Conservation (phyloP, 2,113 vertebrate species). For the Corythornis madagascariensis region DNA sequence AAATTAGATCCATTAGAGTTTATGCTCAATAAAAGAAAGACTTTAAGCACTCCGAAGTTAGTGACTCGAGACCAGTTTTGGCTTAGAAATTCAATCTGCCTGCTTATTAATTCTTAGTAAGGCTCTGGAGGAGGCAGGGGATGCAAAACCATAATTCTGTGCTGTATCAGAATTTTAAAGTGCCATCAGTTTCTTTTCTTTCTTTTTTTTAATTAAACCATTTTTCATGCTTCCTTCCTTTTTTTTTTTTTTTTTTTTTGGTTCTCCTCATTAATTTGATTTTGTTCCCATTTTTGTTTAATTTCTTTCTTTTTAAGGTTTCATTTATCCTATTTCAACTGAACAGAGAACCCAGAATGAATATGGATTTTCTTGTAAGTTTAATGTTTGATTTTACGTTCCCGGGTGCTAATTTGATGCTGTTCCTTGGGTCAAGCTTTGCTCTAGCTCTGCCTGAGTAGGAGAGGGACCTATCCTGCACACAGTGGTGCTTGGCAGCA, state of each 20-base stretch:
- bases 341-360: slow-evolving; percentile 92
- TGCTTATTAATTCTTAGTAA: slow-evolving; percentile 84
- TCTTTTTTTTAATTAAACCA: slow-evolving; percentile 71
- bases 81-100: slow-evolving; percentile 83
- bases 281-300: slow-evolving; percentile 85
- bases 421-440: slow-evolving; percentile 58
- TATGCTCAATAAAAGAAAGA: slow-evolving; percentile 86
- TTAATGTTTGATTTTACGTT: slow-evolving; percentile 80
- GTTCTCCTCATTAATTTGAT: slow-evolving; percentile 80
- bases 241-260: slow-evolving; percentile 72
- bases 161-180: slow-evolving; percentile 72
- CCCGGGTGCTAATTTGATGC: slow-evolving; percentile 61
- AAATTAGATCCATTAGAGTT: slow-evolving; percentile 85
- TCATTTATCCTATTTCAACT: slow-evolving; percentile 96
- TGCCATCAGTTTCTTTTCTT: slow-evolving; percentile 67
- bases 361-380: slow-evolving; percentile 99
- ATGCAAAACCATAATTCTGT: slow-evolving; percentile 74
- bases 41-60: slow-evolving; percentile 87
- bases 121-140: slow-evolving; percentile 82
- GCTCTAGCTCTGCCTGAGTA: slow-evolving; percentile 26
- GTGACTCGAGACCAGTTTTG: slow-evolving; percentile 86
- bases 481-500: slow-evolving; percentile 1
- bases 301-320: slow-evolving; percentile 90
- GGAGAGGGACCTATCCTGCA: neutral
- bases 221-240: slow-evolving; percentile 79